Base-by-base conservation (phyloP, 2,113 vertebrate genomes). In the Nycticorax nycticorax region DNA sequence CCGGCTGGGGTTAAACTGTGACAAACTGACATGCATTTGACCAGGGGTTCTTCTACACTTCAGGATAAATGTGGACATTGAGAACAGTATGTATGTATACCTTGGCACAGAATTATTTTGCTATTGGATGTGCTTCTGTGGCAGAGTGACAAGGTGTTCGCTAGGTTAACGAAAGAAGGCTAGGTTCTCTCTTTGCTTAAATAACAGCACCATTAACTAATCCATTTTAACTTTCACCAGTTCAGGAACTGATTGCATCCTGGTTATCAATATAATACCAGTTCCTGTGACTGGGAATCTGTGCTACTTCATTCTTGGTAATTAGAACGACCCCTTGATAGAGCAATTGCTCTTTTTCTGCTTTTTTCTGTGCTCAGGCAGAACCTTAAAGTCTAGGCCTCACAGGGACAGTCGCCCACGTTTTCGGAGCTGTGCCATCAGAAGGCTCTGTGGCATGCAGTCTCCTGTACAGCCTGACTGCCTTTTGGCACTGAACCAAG, bases 401-500 rank as follows among this genome's bases (percentile, higher is more conserved):
- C 13, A 6, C 27, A 68, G 60, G 22, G 45, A 28, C 27, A 26
- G 45, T 35, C 1, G 0, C 59, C 21, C 17, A 7, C 5, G 1
- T 41, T 82, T 74, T 66, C 10, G 6, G 88, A 62, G 71, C 59
- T 45, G 33, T 76, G 74, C 64, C 37, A 19, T 85, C 43, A 57
- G 56, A 59, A 89, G 60, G 17, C 37, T 95, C 35, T 73, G n/a
- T 56, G 45, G 12, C 77, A 47, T 71, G 56, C 74, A 67, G 63
- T 43, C 87, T 77, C 75, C 87, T 55, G 37, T 24, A 18, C 37
- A 52, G 57, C 33, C 35, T 85, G 66, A 3, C 33, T 91, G 78
- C 30, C 57, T 76, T 8, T 59, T 94, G 93, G 85, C 88, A 74
- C 75, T 59, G 71, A 88, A 92, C 79, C 78, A 66, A 72, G 32